These are phyloP conservation scores for Magallana ariakensis DNA, from an alignment of 1,140 invertebrate genomes.

Conservation along the genomic window DNA sequence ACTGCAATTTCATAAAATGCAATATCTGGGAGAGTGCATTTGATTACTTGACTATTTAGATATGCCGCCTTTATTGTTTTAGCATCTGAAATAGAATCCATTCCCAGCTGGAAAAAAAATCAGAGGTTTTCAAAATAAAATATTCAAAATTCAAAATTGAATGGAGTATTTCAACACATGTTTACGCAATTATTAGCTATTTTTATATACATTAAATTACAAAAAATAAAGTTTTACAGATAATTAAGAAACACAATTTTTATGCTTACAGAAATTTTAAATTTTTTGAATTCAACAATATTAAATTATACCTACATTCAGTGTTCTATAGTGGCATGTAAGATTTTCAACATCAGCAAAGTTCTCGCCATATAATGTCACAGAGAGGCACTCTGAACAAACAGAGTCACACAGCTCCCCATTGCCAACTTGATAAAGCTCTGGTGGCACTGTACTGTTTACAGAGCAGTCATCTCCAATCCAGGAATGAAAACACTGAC, in stretches of 20 bases:
- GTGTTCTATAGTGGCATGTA: conserved; percentile 57
- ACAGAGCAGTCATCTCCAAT: conserved; percentile 66
- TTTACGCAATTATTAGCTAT: too few species aligned
- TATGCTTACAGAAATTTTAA: too few species aligned
- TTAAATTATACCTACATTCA: conserved; percentile 53
- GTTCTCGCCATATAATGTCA: conserved; percentile 59
- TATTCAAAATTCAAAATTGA: not conserved
- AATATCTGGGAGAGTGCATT: conserved; percentile 47
- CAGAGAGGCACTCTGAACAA: conserved; percentile 48
- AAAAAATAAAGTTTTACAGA: too few species aligned
- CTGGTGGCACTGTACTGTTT: conserved; percentile 53
- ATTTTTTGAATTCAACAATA: too few species aligned
- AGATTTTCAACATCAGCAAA: conserved; percentile 63
- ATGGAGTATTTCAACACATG: not conserved
- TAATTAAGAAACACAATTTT: too few species aligned
- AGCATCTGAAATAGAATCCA: conserved; percentile 17
- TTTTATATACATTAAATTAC: too few species aligned
- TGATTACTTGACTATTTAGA: conserved; percentile 45
- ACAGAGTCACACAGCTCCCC: conserved; percentile 57
- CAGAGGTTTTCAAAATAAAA: too few species aligned
- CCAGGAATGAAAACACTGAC: conserved; percentile 57
- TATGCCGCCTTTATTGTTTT: conserved; percentile 30
- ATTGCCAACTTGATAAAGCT: conserved; percentile 40
- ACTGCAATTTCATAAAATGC: conserved; percentile 50
- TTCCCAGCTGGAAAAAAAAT: conserved; percentile 27